Percentiles rank a stretch among this genome's conserved stretches.
phyloP scores from a whole-genome alignment of 2,888 invertebrate genomes.

The Sphaerophoria taeniata region DNA sequence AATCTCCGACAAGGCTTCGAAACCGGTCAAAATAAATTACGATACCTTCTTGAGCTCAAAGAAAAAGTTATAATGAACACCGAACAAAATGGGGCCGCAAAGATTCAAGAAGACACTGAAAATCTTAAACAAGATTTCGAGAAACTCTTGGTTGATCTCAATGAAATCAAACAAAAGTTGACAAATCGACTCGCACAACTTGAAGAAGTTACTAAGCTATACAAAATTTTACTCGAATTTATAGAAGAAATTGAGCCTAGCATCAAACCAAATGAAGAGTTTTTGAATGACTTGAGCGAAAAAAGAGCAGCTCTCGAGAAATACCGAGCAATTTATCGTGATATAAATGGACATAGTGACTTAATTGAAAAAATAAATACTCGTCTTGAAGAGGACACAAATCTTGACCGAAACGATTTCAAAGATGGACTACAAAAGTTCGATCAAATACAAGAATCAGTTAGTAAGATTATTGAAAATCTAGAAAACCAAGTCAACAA shows the following conservation, averaged over 20 bases:
- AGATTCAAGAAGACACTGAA: constrained; percentile 96
- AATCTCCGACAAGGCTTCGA: constrained; percentile 95
- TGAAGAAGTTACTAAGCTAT: constrained; percentile 93
- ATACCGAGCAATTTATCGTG: constrained; percentile 91
- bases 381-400: constrained; percentile 88
- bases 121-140: constrained; percentile 95
- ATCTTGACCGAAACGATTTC: constrained; percentile 87
- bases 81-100: constrained; percentile 92
- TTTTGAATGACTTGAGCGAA: constrained; percentile 93
- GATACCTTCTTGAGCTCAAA: constrained; percentile 94
- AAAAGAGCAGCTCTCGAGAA: constrained; percentile 95
- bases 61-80: constrained; percentile 97
- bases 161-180: constrained; percentile 90
- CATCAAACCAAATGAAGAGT: constrained; percentile 88
- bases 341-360: constrained; percentile 91
- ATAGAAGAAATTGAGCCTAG: constrained; percentile 94
- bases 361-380: constrained; percentile 90
- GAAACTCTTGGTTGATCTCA: constrained; percentile 91
- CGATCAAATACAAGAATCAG: constrained; percentile 87
- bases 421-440: constrained; percentile 89
- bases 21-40: constrained; percentile 93
- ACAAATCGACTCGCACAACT: constrained; percentile 90
- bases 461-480: constrained; percentile 87
- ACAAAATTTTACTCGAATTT: constrained; percentile 93
- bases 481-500: constrained; percentile 92